These are phyloP conservation scores for Copsychus sechellarum DNA, from an alignment of 2,113 vertebrate genomes.

Conservation along the genomic window DNA sequence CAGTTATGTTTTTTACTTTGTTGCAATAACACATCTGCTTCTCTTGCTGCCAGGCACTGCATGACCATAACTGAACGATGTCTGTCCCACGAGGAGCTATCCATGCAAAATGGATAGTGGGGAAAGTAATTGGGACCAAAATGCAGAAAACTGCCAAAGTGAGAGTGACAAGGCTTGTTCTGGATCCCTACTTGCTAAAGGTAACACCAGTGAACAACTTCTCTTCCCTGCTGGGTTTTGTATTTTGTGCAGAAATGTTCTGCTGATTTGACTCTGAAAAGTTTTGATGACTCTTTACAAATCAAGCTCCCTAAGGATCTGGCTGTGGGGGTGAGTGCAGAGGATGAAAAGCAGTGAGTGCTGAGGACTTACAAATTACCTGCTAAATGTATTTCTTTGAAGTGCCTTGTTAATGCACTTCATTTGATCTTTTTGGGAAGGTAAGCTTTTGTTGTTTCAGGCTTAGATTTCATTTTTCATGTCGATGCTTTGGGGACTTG, in stretches of 20 bases:
- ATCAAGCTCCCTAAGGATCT: background rate
- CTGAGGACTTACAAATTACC: background rate
- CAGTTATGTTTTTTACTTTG: background rate
- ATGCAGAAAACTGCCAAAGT: slow-evolving; percentile 97
- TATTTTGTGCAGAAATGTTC: background rate
- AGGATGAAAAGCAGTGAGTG: background rate
- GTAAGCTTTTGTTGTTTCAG: background rate
- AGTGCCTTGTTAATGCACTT: background rate
- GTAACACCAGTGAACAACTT: slow-evolving; percentile 74
- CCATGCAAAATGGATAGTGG: slow-evolving; percentile 94
- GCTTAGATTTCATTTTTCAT: background rate
- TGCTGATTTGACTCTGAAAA: background rate
- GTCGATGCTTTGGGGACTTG: background rate
- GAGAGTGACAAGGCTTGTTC: slow-evolving; percentile 89
- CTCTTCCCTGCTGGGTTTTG: background rate
- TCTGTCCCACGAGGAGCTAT: slow-evolving; percentile 81
- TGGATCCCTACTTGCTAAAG: slow-evolving; percentile 93
- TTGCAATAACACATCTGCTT: slow-evolving; percentile 35
- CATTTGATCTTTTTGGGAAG: background rate
- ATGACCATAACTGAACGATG: slow-evolving; percentile 75
- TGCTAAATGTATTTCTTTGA: background rate
- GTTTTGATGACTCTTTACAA: background rate
- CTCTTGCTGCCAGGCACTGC: slow-evolving; percentile 38
- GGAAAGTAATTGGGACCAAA: slow-evolving; percentile 93
- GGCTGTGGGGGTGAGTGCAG: background rate